Evolutionary conservation across 2,888 invertebrate species (phyloP).

Genomic region (Girardia tigrina): DNA sequence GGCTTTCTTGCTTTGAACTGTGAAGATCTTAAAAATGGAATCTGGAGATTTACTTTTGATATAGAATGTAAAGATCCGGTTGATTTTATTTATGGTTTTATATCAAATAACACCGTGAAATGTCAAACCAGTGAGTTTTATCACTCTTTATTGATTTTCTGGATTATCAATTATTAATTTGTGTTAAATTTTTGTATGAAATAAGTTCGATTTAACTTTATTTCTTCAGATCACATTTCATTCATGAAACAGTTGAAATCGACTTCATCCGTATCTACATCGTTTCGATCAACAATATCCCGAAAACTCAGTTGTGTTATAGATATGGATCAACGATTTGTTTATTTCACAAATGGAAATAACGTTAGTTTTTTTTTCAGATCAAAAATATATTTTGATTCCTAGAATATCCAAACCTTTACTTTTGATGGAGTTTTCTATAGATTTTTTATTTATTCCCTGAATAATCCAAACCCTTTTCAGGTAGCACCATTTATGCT

Average conservation of each 20-base stretch:
- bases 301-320: neutral
- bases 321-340: neutral
- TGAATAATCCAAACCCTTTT: neutral
- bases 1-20: neutral
- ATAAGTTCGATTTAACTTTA: too few relatives aligned
- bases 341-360: neutral
- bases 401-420: neutral
- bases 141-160: too few relatives aligned
- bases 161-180: too few relatives aligned
- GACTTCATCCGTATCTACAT: neutral
- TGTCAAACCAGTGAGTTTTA: too few relatives aligned
- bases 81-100: neutral
- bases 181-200: too few relatives aligned
- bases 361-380: neutral
- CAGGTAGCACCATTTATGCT: neutral
- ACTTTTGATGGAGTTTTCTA: neutral
- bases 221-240: neutral
- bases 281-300: neutral
- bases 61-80: neutral
- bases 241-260: neutral
- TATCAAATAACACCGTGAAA: too few relatives aligned
- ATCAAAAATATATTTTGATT: neutral
- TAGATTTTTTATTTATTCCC: constrained; percentile 5
- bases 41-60: neutral
- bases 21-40: neutral